phyloP scores from a whole-genome alignment of 2,888 invertebrate genomes.

The Zele albiditarsus region DNA sequence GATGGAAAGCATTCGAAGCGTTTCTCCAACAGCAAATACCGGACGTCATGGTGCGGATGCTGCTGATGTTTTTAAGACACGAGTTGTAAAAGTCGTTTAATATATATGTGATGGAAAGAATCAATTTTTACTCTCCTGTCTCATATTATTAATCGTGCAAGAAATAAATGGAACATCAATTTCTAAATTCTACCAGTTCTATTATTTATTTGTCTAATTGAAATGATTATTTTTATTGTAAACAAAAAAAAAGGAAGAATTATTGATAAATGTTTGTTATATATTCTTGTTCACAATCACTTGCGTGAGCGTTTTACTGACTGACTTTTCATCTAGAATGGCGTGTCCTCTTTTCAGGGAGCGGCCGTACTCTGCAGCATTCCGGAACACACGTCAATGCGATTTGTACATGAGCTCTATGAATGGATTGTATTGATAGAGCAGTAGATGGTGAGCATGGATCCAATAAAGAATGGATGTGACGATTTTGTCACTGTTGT shows the following conservation, averaged over 20 bases:
- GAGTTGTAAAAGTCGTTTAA: background rate
- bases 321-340: slow-evolving; percentile 32
- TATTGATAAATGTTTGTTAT: background rate
- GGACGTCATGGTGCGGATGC: slow-evolving; percentile 5
- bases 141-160: background rate
- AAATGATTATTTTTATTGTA: background rate
- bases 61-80: background rate
- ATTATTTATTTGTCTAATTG: background rate
- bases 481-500: slow-evolving; percentile 77
- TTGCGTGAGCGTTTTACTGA: background rate
- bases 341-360: slow-evolving; percentile 59
- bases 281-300: slow-evolving; percentile 10
- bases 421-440: slow-evolving; percentile 56
- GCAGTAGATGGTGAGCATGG: slow-evolving; percentile 52
- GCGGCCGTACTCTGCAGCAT: slow-evolving; percentile 55
- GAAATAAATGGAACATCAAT: background rate
- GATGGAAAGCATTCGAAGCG: slow-evolving; percentile 46
- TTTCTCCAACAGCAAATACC: slow-evolving; percentile 28
- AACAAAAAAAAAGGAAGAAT: background rate
- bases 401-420: slow-evolving; percentile 46
- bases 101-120: background rate
- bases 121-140: background rate
- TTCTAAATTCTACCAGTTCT: background rate
- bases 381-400: slow-evolving; percentile 51
- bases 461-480: slow-evolving; percentile 53